Evolutionary conservation across 2,797 vertebrate genomes (phyloP).

Genomic region (Megalops cyprinoides): DNA sequence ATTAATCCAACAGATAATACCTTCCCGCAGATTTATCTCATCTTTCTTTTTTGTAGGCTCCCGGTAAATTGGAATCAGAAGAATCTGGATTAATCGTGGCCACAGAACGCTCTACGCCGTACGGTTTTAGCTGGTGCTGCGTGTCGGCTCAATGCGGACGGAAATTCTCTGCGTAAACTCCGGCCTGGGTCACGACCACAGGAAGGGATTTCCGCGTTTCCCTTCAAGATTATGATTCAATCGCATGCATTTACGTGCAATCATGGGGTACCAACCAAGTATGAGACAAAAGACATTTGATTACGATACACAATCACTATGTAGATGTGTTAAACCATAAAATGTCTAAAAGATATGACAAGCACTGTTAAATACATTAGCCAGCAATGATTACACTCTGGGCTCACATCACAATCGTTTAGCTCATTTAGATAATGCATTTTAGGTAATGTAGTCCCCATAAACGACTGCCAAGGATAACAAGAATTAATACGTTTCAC

Average conservation of each 20-base stretch:
- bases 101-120: not conserved
- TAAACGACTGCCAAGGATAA: too few species aligned
- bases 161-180: slow-evolving; percentile 39
- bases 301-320: not conserved
- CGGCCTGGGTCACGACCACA: slow-evolving; percentile 53
- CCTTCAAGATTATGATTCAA: not conserved
- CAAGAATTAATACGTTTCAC: too few species aligned
- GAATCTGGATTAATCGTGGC: not conserved
- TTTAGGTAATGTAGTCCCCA: too few species aligned
- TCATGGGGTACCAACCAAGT: not conserved
- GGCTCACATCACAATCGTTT: too few species aligned
- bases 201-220: slow-evolving; percentile 55
- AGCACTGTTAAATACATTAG: too few species aligned
- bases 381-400: too few species aligned
- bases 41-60: slow-evolving; percentile 14
- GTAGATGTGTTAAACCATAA: not conserved
- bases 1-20: slow-evolving; percentile 25
- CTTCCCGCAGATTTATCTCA: slow-evolving; percentile 37
- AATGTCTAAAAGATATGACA: too few species aligned
- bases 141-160: slow-evolving; percentile 60
- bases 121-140: slow-evolving; percentile 47
- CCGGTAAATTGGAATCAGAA: not conserved
- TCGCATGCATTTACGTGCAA: not conserved
- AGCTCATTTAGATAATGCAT: too few species aligned
- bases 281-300: not conserved